These are phyloP conservation scores for Myathropa florea DNA, from an alignment of 2,888 invertebrate species.

Conservation along the genomic window DNA sequence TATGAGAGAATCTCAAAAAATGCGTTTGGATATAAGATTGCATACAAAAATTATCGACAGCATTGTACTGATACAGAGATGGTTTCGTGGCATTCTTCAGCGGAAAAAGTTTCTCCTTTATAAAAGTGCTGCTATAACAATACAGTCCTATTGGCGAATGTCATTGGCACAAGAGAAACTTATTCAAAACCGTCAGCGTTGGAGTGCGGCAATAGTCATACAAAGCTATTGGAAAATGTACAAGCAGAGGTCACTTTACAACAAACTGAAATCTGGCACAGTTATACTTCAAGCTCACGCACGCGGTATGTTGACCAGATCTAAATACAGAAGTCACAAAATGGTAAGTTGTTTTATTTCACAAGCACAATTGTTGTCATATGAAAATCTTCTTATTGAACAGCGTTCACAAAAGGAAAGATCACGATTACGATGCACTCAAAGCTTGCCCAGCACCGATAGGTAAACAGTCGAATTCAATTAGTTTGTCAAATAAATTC, in stretches of 20 bases:
- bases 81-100: conserved; percentile 92
- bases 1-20: conserved; percentile 95
- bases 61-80: conserved; percentile 94
- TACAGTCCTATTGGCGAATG: conserved; percentile 89
- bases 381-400: conserved; percentile 79
- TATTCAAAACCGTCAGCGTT: conserved; percentile 81
- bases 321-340: conserved; percentile 81
- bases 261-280: conserved; percentile 83
- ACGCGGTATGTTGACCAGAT: conserved; percentile 85
- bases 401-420: conserved; percentile 73
- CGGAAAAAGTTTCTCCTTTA: conserved; percentile 89
- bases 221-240: conserved; percentile 91
- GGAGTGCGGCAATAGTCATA: conserved; percentile 85
- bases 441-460: conserved; percentile 79
- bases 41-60: conserved; percentile 97
- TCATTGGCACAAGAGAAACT: conserved; percentile 83
- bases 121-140: conserved; percentile 86
- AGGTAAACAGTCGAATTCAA: conserved; percentile 40
- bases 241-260: conserved; percentile 85
- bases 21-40: conserved; percentile 93
- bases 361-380: background rate
- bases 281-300: conserved; percentile 87
- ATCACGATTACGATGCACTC: conserved; percentile 77
- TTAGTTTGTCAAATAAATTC: background rate
- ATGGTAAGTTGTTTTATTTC: conserved; percentile 51